Conservation (phyloP, 1,140 invertebrate species). For the Globodera rostochiensis region DNA sequence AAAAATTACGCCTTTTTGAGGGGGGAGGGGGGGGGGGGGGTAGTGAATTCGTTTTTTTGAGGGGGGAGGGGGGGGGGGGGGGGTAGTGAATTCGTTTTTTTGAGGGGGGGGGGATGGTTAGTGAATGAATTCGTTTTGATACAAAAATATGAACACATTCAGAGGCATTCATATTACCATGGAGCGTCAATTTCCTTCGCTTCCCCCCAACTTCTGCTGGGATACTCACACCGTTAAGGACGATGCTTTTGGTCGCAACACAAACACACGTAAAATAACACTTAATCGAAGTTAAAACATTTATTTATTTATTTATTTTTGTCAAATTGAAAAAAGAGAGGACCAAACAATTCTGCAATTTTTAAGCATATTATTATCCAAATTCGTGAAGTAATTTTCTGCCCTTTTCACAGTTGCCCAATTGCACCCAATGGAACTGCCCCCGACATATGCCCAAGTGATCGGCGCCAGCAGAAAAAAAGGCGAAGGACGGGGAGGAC, state of each 20-base stretch:
- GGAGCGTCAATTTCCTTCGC: background rate
- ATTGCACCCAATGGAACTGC: slow-evolving; percentile 1
- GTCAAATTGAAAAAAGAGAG: too few relatives aligned
- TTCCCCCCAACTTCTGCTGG: background rate
- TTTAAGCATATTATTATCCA: too few relatives aligned
- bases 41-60: background rate
- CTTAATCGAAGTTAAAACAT: too few relatives aligned
- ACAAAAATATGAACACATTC: background rate
- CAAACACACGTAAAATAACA: background rate
- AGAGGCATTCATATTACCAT: slow-evolving; percentile 1
- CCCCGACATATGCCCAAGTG: background rate
- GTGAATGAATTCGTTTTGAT: background rate
- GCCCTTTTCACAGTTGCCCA: background rate
- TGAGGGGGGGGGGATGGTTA: too few relatives aligned
- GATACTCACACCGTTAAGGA: background rate
- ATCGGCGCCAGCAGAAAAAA: background rate
- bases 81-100: too few relatives aligned
- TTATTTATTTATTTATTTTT: too few relatives aligned
- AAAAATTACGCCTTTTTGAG: background rate
- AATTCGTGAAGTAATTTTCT: too few relatives aligned
- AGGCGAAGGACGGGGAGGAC: background rate
- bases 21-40: background rate
- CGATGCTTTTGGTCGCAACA: too few relatives aligned
- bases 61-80: too few relatives aligned
- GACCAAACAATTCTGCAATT: too few relatives aligned